Conservation (phyloP, 2,113 vertebrate genomes). For the Caretta caretta region DNA sequence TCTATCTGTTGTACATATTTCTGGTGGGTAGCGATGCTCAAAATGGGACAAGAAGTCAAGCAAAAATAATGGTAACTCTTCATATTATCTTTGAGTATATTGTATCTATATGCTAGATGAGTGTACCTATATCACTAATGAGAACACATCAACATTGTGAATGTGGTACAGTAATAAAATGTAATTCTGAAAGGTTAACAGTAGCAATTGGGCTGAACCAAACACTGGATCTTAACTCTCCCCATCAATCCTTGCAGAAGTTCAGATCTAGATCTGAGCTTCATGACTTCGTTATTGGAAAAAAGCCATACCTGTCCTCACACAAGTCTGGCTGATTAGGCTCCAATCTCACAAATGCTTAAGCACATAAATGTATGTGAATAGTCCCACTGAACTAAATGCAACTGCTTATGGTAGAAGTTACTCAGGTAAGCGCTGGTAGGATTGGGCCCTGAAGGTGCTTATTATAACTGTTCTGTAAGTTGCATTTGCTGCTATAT, state of each 20-base stretch:
- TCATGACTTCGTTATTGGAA: background rate
- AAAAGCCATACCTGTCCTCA: background rate
- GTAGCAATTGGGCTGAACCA: background rate
- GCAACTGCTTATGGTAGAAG: background rate
- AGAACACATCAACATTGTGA: background rate
- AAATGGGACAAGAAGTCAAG: background rate
- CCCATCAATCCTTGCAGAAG: background rate
- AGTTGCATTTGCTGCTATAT: background rate
- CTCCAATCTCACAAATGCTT: background rate
- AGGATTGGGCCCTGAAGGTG: rapidly evolving
- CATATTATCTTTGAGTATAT: background rate
- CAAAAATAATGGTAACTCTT: background rate
- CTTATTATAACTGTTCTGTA: rapidly evolving
- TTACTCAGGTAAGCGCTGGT: rapidly evolving
- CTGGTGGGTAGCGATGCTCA: background rate
- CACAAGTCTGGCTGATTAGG: background rate
- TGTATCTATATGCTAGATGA: background rate
- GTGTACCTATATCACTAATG: background rate
- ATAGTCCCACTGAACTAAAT: rapidly evolving
- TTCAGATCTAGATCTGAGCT: background rate
- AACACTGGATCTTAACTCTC: background rate
- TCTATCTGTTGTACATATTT: background rate
- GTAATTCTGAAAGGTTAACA: background rate
- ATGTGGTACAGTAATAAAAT: background rate
- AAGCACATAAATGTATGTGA: background rate